These are phyloP conservation scores for Xanthorhoe designata DNA, from an alignment of 2,888 invertebrate genomes.

Conservation along the genomic window DNA sequence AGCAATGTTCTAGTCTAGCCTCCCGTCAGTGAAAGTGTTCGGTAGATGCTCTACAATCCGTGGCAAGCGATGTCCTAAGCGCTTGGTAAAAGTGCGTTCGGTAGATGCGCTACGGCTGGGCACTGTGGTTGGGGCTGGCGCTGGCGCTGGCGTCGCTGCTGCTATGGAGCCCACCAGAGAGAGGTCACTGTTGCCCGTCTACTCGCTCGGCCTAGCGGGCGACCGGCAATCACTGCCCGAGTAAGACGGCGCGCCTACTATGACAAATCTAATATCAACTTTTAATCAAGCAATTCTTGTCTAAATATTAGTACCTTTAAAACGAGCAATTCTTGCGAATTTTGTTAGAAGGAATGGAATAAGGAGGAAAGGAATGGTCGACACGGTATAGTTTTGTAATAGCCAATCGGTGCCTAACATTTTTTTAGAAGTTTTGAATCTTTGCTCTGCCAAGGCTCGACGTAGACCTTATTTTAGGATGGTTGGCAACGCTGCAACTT, in stretches of 20 bases:
- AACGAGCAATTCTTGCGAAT: no score
- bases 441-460: no score
- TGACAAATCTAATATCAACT: no score
- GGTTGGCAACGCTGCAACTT: no score
- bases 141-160: neutral
- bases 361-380: no score
- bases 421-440: no score
- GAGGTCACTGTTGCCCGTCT: slow-evolving; percentile 14
- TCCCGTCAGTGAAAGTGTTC: neutral
- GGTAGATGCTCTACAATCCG: neutral
- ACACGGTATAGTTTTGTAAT: no score
- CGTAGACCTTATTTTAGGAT: no score
- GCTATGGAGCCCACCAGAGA: slow-evolving; percentile 19
- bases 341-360: no score
- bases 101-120: neutral
- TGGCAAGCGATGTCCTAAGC: neutral
- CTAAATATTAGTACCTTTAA: no score
- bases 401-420: no score
- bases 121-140: neutral
- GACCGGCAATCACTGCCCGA: slow-evolving; percentile 8
- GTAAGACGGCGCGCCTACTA: slow-evolving; percentile 12
- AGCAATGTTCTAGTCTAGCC: neutral
- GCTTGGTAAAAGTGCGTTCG: neutral
- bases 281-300: no score
- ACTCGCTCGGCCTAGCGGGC: slow-evolving; percentile 16